A percentile compares a stretch with the other conserved stretches of the same genome.
phyloP scores from a whole-genome alignment of 2,888 invertebrate genomes.

The Colostygia pectinataria region DNA sequence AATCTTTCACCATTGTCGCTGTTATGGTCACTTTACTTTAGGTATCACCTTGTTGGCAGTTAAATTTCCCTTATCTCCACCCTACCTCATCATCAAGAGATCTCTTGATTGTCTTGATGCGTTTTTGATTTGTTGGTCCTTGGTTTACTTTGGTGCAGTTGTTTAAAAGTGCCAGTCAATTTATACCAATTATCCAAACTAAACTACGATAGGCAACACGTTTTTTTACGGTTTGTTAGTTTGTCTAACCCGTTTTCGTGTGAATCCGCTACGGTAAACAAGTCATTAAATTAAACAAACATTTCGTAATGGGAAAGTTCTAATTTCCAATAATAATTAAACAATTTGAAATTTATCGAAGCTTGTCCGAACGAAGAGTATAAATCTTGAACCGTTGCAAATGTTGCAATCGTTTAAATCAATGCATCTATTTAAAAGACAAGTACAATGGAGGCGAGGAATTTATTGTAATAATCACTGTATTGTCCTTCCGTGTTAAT shows the following conservation, averaged over 20 bases:
- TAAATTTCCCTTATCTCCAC: conserved; percentile 57
- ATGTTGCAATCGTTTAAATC: conserved; percentile 32
- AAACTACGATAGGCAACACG: conserved; percentile 25
- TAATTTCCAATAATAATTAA: conserved; percentile 41
- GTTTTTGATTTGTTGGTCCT: conserved; percentile 61
- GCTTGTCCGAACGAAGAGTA: conserved; percentile 37
- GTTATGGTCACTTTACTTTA: background rate
- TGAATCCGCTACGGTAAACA: conserved; percentile 24
- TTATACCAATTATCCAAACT: conserved; percentile 28
- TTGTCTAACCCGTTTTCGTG: background rate
- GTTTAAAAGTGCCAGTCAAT: conserved; percentile 29
- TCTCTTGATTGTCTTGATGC: conserved; percentile 54
- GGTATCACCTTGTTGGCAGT: conserved; percentile 49
- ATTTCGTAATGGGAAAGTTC: conserved; percentile 35
- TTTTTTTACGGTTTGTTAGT: conserved; percentile 10
- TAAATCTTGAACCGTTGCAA: conserved; percentile 47
- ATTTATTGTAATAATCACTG: conserved; percentile 4
- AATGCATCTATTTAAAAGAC: conserved; percentile 5
- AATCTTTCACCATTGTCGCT: too few relatives aligned
- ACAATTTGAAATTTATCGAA: conserved; percentile 55
- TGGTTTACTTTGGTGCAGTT: conserved; percentile 42
- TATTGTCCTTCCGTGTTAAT: background rate
- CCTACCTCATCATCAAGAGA: conserved; percentile 13
- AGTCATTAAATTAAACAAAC: conserved; percentile 37
- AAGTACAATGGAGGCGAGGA: background rate